A percentile compares a stretch with the other conserved stretches of the same genome.
phyloP scores from a whole-genome alignment of 2,888 invertebrate species.

The Nephrotoma guestfalica region DNA sequence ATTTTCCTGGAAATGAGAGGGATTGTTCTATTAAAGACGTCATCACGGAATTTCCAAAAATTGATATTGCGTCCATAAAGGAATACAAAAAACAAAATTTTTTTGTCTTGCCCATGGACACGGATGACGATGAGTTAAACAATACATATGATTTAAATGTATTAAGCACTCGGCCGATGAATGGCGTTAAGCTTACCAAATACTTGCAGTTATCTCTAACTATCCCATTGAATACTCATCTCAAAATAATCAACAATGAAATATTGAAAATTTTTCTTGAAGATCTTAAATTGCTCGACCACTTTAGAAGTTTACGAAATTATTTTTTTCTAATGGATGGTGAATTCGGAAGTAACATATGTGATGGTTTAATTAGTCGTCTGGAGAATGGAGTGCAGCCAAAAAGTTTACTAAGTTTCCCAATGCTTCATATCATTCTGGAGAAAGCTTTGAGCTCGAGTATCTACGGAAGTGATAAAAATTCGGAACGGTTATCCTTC shows the following conservation, averaged over 20 bases:
- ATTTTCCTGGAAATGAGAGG: slow-evolving; percentile 11
- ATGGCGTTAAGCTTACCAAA: slow-evolving; percentile 33
- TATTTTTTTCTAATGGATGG: slow-evolving; percentile 69
- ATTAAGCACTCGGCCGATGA: slow-evolving; percentile 14
- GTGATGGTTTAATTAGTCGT: slow-evolving; percentile 50
- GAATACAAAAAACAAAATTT: neutral
- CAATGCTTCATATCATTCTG: slow-evolving; percentile 51
- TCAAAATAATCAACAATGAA: slow-evolving; percentile 55
- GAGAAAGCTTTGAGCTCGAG: slow-evolving; percentile 48
- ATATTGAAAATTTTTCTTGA: slow-evolving; percentile 54
- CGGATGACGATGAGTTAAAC: neutral
- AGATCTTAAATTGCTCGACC: slow-evolving; percentile 44
- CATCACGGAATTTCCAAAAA: neutral
- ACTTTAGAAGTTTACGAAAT: slow-evolving; percentile 57
- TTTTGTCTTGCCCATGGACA: neutral
- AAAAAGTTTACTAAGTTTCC: slow-evolving; percentile 50
- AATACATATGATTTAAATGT: neutral
- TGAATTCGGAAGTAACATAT: slow-evolving; percentile 59
- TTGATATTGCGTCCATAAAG: neutral
- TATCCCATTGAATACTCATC: slow-evolving; percentile 51
- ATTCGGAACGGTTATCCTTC: slow-evolving; percentile 47
- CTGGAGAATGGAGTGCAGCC: slow-evolving; percentile 50
- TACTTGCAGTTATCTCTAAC: slow-evolving; percentile 51
- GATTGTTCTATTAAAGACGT: neutral
- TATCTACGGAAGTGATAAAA: slow-evolving; percentile 39